Evolutionary conservation across 2,888 invertebrate species (phyloP).

Genomic region (Ophion slaviceki): DNA sequence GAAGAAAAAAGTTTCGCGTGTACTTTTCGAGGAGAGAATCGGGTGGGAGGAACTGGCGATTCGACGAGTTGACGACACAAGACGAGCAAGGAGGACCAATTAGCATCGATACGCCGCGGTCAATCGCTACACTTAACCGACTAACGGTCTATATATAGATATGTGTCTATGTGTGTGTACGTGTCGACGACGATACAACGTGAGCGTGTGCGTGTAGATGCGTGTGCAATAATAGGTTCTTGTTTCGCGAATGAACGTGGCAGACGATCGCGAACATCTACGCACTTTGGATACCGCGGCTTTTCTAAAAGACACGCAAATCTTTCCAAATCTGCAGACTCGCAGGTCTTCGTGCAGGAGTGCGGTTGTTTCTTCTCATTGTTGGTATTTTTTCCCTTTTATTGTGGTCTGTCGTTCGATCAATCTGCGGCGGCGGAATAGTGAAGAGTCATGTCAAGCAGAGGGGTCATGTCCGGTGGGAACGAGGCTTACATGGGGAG

Average conservation of each 20-base stretch:
- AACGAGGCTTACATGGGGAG: constrained; percentile 75
- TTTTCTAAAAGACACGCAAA: background rate
- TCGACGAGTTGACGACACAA: background rate
- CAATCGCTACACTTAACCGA: constrained; percentile 32
- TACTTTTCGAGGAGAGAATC: background rate
- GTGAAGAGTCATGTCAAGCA: constrained; percentile 77
- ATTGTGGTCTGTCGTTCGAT: background rate
- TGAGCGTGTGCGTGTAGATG: background rate
- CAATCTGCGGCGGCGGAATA: constrained; percentile 12
- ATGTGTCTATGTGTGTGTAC: background rate
- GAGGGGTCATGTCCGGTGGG: constrained; percentile 77
- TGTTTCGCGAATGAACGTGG: constrained; percentile 14
- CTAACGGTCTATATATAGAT: constrained; percentile 7
- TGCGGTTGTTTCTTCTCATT: background rate
- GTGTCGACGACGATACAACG: constrained; percentile 19
- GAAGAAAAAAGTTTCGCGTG: too few relatives aligned
- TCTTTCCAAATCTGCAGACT: background rate
- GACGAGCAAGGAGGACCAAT: constrained; percentile 24
- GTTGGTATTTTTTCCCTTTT: background rate
- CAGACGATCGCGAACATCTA: constrained; percentile 39
- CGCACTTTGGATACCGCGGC: background rate
- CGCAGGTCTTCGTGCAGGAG: background rate
- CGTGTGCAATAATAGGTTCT: constrained; percentile 21
- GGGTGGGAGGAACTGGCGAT: background rate
- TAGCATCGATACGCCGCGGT: constrained; percentile 57